Conservation (phyloP, 2,888 invertebrate genomes). For the Tiphia femorata region DNA sequence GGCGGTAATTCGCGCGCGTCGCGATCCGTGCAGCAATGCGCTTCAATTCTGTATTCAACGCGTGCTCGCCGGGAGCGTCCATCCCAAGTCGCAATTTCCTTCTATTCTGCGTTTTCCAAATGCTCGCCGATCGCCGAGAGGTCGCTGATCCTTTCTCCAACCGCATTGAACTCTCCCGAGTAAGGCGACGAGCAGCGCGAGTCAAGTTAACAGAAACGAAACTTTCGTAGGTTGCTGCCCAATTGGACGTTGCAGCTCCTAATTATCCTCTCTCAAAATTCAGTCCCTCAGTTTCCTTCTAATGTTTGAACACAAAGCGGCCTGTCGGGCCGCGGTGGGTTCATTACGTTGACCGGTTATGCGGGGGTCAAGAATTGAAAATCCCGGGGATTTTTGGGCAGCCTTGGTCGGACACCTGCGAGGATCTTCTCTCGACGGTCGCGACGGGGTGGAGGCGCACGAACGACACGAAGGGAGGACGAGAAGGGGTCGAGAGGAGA, state of each 20-base stretch:
- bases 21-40: conserved; percentile 52
- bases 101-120: conserved; percentile 43
- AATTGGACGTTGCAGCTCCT: too few species aligned
- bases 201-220: too few species aligned
- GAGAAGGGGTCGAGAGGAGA: conserved; percentile 3
- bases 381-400: conserved; percentile 40
- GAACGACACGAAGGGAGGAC: not conserved
- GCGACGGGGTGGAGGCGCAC: conserved; percentile 5
- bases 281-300: too few species aligned
- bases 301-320: too few species aligned
- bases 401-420: conserved; percentile 50
- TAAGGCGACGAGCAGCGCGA: too few species aligned
- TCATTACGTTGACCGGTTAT: too few species aligned
- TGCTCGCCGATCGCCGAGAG: conserved; percentile 13
- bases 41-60: conserved; percentile 50
- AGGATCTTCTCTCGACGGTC: conserved; percentile 27
- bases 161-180: conserved; percentile 5
- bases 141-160: conserved; percentile 27
- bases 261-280: too few species aligned
- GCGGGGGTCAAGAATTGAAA: conserved; percentile 40
- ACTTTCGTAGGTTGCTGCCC: too few species aligned
- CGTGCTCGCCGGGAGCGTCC: conserved; percentile 37
- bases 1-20: too few species aligned
- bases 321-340: too few species aligned
- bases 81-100: conserved; percentile 49